A percentile compares a stretch with the other conserved stretches of the same genome.
Evolutionary conservation across 2,797 vertebrate genomes (phyloP).

Genomic region (Hippoglossus hippoglossus): DNA sequence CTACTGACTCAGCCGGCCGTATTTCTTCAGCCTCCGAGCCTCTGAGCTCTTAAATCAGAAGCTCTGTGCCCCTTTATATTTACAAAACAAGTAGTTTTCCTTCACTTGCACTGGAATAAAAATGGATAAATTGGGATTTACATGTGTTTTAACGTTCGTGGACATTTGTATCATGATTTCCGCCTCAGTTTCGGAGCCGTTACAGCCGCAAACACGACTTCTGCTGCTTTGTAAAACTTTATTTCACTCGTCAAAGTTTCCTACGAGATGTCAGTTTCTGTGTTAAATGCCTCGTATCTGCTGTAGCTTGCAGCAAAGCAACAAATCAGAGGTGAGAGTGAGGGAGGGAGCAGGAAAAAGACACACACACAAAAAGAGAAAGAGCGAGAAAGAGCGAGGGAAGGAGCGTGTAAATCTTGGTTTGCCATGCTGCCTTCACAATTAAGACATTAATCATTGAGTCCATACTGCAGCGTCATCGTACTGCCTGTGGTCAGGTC

Average conservation of each 20-base stretch:
- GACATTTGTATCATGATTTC: neutral
- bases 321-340: slow-evolving; percentile 48
- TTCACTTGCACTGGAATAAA: too few species aligned
- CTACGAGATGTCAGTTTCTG: neutral
- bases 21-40: too few species aligned
- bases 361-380: slow-evolving; percentile 10
- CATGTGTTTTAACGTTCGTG: too few species aligned
- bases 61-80: too few species aligned
- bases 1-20: too few species aligned
- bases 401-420: slow-evolving; percentile 57
- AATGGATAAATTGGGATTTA: too few species aligned
- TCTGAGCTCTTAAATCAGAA: too few species aligned
- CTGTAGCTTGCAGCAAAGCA: slow-evolving; percentile 35
- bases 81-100: too few species aligned
- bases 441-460: slow-evolving; percentile 85
- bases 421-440: slow-evolving; percentile 74
- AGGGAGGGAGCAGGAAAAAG: slow-evolving; percentile 8
- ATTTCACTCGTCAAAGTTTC: slow-evolving; percentile 10
- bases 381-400: neutral
- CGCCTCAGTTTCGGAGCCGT: neutral
- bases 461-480: slow-evolving; percentile 81
- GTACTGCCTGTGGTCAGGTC: slow-evolving; percentile 70
- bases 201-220: neutral
- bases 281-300: slow-evolving; percentile 29
- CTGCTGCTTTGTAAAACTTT: slow-evolving; percentile 3